Base-by-base conservation (phyloP, 2,888 invertebrate genomes). In the Atrina japonica region DNA sequence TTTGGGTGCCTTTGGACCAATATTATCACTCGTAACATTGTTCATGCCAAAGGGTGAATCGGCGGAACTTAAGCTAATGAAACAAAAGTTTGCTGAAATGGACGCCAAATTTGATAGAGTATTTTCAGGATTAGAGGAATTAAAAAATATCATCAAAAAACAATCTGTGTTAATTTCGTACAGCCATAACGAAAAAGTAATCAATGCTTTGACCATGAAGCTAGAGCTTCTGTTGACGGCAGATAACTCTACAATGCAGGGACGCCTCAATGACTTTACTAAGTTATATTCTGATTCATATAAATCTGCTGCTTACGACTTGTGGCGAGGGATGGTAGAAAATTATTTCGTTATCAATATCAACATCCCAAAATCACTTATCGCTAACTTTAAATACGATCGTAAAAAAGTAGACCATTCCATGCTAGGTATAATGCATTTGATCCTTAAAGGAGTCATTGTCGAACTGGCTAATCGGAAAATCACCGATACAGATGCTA, bases 381-480 rank as follows among this genome's bases (percentile, higher is more conserved):
- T 56, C 35, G 2, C 23, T 21, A 35, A 35, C 23, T n/a, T 40
- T 35, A 59, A 45, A 11, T 16, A 59, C 27, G n/a, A 59, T 27
- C 59, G 59, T 7, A 9, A 45, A 25, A 16, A 45, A 23, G 29
- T 45, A 16, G 41, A 41, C 18, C 25, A 59, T 41, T 14, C 43
- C 9, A 59, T 59, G 59, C 9, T n/a, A 23, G 45, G 41, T 25
- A n/a, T 21, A 6, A 14, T 43, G 14, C 23, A 23, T 14, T 27
- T 59, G 14, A 41, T 59, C 1, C 21, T 59, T 6, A 30, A 9
- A 16, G 59, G 43, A 16, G 59, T 59, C 9, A 59, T 43, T 23
- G 43, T 59, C n/a, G 23, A 59, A 23, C 23, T 59, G n/a, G 59
- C 43, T 14, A 43, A 59, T n/a, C 25, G 23, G n/a, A 43, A 21